These are phyloP conservation scores for Yponomeuta malinellus DNA, from an alignment of 2,888 invertebrate genomes.

Conservation along the genomic window DNA sequence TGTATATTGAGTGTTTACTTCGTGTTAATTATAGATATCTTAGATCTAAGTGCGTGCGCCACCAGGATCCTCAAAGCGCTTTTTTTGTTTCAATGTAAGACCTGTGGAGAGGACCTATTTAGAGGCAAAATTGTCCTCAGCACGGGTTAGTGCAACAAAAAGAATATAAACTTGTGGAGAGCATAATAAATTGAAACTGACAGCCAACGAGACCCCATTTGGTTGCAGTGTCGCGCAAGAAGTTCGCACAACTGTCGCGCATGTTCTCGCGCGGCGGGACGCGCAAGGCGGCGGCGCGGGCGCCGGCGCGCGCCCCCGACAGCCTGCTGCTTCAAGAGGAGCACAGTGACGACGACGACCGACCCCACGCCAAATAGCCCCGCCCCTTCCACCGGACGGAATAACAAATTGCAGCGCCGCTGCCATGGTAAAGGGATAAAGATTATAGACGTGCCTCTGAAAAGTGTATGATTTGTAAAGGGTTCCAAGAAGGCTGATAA, in stretches of 20 bases:
- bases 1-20: too few relatives aligned
- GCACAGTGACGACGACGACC: slow-evolving; percentile 78
- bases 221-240: slow-evolving; percentile 82
- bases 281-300: slow-evolving; percentile 63
- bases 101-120: too few relatives aligned
- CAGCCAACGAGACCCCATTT: slow-evolving; percentile 3
- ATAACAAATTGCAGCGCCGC: background rate
- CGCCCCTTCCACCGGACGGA: background rate
- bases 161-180: too few relatives aligned
- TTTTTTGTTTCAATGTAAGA: too few relatives aligned
- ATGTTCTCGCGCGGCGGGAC: slow-evolving; percentile 83
- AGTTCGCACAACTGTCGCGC: slow-evolving; percentile 86
- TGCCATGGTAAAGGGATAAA: background rate
- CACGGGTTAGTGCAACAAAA: too few relatives aligned
- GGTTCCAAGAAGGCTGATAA: slow-evolving; percentile 46
- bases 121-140: too few relatives aligned
- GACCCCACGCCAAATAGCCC: slow-evolving; percentile 26
- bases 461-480: slow-evolving; percentile 18
- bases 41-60: too few relatives aligned
- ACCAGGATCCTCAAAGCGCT: too few relatives aligned
- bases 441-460: background rate
- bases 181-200: too few relatives aligned
- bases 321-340: slow-evolving; percentile 77
- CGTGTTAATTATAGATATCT: too few relatives aligned
- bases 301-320: slow-evolving; percentile 74